Evolutionary conservation across 2,888 invertebrate species (phyloP), one percentile per base, ranked within the genome.

Genomic region (Crepidodera aurea): DNA sequence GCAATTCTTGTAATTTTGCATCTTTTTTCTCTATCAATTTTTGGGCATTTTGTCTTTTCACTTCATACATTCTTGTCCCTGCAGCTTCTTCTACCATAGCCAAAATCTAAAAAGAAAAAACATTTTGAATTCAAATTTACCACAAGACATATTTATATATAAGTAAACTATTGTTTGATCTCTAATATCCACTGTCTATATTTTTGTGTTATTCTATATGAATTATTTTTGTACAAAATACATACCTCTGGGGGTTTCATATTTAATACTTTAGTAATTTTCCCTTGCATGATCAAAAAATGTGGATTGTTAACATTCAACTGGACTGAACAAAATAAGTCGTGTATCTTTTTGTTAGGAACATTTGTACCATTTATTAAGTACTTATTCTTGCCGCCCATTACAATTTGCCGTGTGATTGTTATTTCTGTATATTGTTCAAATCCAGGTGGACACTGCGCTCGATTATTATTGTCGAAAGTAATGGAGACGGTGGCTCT

Each of bases 21-120:
- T 98, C 94, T 78, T 99, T 99, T 77, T 93, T 96, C 66, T 92
- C 92, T 59, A 99, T 94, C 0, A 91, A 91, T 75, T 89, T 93
- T 68, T 93, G 87, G 0, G 96, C 92, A 2, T 87, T 87, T 74
- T 92, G 91, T 70, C 94, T 93, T 79, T 99, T 99, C 0, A 89
- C 87, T 80, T 99, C 98, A 79, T 98, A 99, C 89, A 97, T 91
- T 73, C 93, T 90, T 0, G 98, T 98, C 1, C 99, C 98, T 0
- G 98, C 97, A 5, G 98, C 98, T 83, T 99, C 99, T 83, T 99
- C 99, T 58, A 99, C 90, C 97, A 99, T 97, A 0, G 94, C 92
- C 55, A 97, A 83, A 74, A 97, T 93, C 91, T 93, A 73, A 10
- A 65, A 60, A 37, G 60, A 15, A 51, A 51, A 61, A n/a, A n/a